Base-by-base conservation (phyloP, 2,888 invertebrate genomes). In the Molorchus minor region DNA sequence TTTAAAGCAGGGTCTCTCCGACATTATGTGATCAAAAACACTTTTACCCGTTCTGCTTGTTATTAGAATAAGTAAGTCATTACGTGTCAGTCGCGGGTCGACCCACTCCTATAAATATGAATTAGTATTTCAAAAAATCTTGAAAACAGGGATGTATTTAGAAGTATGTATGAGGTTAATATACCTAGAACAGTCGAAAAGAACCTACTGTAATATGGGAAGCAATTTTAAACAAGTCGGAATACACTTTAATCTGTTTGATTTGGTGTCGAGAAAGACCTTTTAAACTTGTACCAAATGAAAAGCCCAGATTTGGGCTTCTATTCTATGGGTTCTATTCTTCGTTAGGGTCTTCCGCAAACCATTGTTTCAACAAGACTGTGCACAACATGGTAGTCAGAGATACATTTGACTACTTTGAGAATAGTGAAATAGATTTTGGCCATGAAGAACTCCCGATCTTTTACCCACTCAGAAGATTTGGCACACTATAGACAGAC, bases 51-150 rank as follows among this genome's bases (percentile, higher is more conserved):
- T 33, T 33, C 25, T 33, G 7, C 10, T n/a, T n/a, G 33, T 12
- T 33, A 33, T 33, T 33, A 33, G 33, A 33, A 33, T 33, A 33
- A 33, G n/a, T 33, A 12, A 33, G 33, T n/a, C 33, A 33, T 33
- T 33, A 33, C 33, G 33, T 33, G 33, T 7, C 33, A 12, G 25
- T n/a, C 3, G 25, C 12, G 33, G 12, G 12, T 12, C 33, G 33
- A 12, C 33, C 33, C 5, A 10, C 33, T 12, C 10, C 33, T n/a
- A n/a, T n/a, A n/a, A n/a, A n/a, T 33, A 33, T 33, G 33, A 33
- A 33, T 33, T 33, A 7, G 12, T 33, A 33, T 33, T 33, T 33
- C 33, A n/a, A 33, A 12, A 33, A 33, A 33, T 33, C 33, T 33
- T 12, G 10, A 33, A 12, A 33, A 12, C 33, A 4, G 33, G 10